A percentile compares a stretch with the other conserved stretches of the same genome.
Conservation (phyloP, 1,140 invertebrate species). For the Trinorchestia longiramus region DNA sequence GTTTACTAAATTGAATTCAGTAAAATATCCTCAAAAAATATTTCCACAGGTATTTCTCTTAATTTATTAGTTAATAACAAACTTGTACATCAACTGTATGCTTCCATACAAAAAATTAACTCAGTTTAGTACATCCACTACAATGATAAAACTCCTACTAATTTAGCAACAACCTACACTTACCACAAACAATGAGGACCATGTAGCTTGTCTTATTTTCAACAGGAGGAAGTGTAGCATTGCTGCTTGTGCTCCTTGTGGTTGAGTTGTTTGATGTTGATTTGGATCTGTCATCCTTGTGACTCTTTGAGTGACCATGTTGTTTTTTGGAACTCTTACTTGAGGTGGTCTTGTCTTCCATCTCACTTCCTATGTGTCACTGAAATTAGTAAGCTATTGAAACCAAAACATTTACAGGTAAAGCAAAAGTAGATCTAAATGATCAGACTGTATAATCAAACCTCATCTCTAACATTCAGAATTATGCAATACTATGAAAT, state of each 20-base stretch:
- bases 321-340: background rate
- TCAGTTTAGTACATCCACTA: too few species aligned
- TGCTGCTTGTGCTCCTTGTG: background rate
- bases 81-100: background rate
- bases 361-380: background rate
- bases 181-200: background rate
- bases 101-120: background rate
- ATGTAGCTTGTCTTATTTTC: background rate
- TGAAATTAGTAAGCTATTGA: background rate
- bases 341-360: background rate
- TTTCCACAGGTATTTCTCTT: too few species aligned
- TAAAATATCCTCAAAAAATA: too few species aligned
- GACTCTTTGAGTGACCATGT: background rate
- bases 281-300: constrained; percentile 4
- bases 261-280: background rate
- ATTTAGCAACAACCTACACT: too few species aligned
- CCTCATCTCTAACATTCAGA: background rate
- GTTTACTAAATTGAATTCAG: too few species aligned
- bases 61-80: too few species aligned
- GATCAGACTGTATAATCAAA: background rate
- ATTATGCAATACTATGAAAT: background rate
- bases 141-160: too few species aligned
- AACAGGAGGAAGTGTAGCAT: background rate
- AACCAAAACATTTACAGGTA: background rate
- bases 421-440: background rate